Conservation (phyloP, 1,140 invertebrate species). For the Heliconius nattereri region DNA sequence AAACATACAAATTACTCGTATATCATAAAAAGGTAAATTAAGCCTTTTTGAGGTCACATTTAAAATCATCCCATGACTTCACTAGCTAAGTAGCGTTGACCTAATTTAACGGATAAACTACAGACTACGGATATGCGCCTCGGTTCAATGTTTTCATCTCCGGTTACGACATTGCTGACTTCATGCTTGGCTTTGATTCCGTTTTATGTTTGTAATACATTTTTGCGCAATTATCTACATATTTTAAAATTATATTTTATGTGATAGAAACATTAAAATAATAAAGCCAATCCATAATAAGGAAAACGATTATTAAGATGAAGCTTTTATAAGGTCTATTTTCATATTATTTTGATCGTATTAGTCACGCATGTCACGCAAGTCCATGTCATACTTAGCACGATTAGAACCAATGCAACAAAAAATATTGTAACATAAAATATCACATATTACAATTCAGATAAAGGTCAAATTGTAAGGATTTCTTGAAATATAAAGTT, state of each 20-base stretch:
- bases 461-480: neutral
- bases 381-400: conserved; percentile 19
- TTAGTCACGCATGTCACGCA: conserved; percentile 33
- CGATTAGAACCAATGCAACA: neutral
- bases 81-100: conserved; percentile 5
- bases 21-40: neutral
- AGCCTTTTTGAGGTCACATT: neutral
- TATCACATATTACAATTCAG: neutral
- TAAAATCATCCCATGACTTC: neutral
- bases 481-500: too few relatives aligned
- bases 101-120: neutral
- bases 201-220: neutral
- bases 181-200: conserved; percentile 7
- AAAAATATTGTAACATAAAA: conserved; percentile 3
- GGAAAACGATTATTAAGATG: neutral
- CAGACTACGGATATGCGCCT: conserved; percentile 4
- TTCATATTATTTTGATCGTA: conserved; percentile 6
- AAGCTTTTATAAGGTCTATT: neutral
- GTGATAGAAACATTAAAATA: neutral
- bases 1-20: neutral
- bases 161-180: conserved; percentile 3
- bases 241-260: neutral
- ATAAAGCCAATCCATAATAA: neutral
- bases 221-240: neutral
- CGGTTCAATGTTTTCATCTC: conserved; percentile 10